A percentile compares a stretch with the other conserved stretches of the same genome.
These are phyloP conservation scores for Sclerurus mexicanus DNA, from an alignment of 2,113 vertebrate species.

Conservation along the genomic window DNA sequence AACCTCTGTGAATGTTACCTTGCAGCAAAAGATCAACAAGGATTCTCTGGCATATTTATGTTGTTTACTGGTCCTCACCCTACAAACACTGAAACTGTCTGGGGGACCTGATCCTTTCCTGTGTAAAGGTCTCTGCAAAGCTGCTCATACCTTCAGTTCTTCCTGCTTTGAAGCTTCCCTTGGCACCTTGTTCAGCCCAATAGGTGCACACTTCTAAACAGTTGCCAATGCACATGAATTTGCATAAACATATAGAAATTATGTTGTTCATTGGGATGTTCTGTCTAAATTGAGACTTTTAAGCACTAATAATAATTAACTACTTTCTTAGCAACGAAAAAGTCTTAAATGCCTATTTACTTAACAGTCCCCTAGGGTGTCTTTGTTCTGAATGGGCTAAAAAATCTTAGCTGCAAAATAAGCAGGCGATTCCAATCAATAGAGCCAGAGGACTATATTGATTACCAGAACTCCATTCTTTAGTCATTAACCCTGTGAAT, in stretches of 20 bases:
- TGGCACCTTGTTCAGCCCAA: background rate
- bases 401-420: constrained; percentile 84
- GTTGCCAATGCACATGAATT: background rate
- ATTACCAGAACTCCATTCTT: constrained; percentile 86
- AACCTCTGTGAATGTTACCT: background rate
- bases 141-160: background rate
- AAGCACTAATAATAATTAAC: constrained; percentile 85
- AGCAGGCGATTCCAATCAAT: constrained; percentile 87
- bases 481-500: constrained; percentile 83
- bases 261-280: constrained; percentile 66
- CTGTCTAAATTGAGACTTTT: constrained; percentile 79
- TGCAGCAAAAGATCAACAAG: background rate
- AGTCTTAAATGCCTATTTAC: constrained; percentile 85
- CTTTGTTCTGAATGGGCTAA: constrained; percentile 87
- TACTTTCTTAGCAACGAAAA: constrained; percentile 84
- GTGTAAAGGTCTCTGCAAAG: background rate
- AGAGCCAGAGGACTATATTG: constrained; percentile 87
- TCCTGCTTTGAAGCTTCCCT: background rate
- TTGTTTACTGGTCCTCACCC: background rate
- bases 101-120: background rate
- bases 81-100: background rate
- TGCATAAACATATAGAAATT: constrained; percentile 28
- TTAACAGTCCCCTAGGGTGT: constrained; percentile 85
- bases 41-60: background rate
- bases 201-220: background rate